phyloP scores from a whole-genome alignment of 2,113 vertebrate species.

The Loxodonta africana region DNA sequence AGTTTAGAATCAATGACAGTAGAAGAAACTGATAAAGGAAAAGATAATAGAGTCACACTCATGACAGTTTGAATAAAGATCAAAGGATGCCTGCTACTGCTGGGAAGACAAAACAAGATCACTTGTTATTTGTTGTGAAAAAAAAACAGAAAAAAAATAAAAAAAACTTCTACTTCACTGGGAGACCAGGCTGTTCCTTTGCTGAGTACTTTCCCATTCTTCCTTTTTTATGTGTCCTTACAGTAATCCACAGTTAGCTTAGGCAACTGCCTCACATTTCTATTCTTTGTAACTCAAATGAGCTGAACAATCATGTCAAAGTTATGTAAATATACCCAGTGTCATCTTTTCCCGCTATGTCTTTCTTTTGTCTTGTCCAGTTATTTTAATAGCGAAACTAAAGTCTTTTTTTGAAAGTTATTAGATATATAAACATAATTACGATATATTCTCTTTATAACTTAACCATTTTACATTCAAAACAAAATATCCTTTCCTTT shows the following conservation, averaged over 20 bases:
- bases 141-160: neutral
- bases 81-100: neutral
- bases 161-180: neutral
- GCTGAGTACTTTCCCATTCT: neutral
- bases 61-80: neutral
- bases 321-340: neutral
- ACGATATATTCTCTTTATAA: neutral
- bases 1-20: neutral
- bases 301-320: neutral
- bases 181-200: neutral
- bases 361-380: neutral
- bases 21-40: neutral
- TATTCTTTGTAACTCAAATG: neutral
- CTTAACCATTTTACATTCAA: neutral
- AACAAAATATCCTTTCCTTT: neutral
- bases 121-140: neutral
- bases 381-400: slow-evolving; percentile 9
- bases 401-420: neutral
- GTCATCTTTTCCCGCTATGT: neutral
- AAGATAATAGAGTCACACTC: neutral
- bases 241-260: neutral
- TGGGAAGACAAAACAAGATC: neutral
- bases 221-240: neutral
- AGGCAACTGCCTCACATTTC: neutral
- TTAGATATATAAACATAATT: neutral